Evolutionary conservation across 2,797 vertebrate species (phyloP).

Genomic region (Sebastes melanostomus): DNA sequence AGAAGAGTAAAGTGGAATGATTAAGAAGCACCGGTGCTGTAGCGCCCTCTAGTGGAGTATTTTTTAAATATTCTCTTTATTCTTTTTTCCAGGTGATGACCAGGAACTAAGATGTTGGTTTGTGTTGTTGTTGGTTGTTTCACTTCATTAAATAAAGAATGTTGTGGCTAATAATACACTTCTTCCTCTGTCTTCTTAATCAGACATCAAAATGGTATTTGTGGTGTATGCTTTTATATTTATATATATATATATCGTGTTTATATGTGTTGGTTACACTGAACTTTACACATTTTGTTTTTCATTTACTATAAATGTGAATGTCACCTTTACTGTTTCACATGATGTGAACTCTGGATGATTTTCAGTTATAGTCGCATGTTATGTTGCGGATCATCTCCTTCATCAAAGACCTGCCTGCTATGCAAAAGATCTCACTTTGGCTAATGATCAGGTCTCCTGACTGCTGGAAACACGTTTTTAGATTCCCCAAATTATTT

Average conservation of each 20-base stretch:
- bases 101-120: constrained; percentile 55
- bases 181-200: not conserved
- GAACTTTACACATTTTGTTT: not conserved
- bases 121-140: not conserved
- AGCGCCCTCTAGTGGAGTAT: not conserved
- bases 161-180: not conserved
- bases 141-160: constrained; percentile 50
- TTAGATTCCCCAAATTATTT: not conserved
- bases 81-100: constrained; percentile 70
- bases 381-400: not conserved
- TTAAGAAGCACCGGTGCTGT: not conserved
- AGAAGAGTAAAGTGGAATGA: not conserved
- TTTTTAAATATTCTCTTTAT: not conserved
- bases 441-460: not conserved
- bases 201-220: not conserved
- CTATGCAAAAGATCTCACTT: not conserved
- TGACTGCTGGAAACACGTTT: not conserved
- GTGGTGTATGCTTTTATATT: no score
- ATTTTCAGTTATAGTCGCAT: not conserved
- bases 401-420: no score
- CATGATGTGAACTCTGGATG: not conserved
- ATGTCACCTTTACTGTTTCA: not conserved
- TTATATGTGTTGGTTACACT: not conserved
- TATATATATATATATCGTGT: no score
- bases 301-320: not conserved